Evolutionary conservation across 2,113 vertebrate genomes (phyloP), one percentile per base, ranked within the genome.

Genomic region (zebrafish (Danio rerio)): DNA sequence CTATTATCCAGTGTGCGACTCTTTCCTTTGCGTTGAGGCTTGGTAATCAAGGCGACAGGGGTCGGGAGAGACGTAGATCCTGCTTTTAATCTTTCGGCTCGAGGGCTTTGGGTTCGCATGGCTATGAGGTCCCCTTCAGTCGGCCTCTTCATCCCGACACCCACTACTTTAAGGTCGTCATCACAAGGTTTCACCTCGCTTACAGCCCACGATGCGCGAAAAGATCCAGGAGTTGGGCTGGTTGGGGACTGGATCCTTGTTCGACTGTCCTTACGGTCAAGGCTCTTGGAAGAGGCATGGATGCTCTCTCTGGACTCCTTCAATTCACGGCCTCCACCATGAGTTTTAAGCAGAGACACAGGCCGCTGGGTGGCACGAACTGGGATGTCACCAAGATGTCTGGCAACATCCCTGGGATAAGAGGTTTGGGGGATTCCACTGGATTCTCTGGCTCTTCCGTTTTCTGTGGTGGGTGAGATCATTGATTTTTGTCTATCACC

Each of bases 1-100:
- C 96, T 97, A 92, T 98, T 97, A 83, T 98, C 97, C 94, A 98
- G 88, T 7, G 96, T 98, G 84, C 96, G 96, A 88, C 97, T 98
- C 86, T 98, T 97, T 6, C 96, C 94, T 88, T 97, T 98, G 74
- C 96, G 94, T 16, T 93, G 93, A 0, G 95, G 94, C 83, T 90
- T 96, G 56, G 89, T 52, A 4, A 81, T 86, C 66, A 88, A 88
- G 10, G 65, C 89, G 0, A 86, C 81, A 0, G 93, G 91, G 5
- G 85, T 89, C 0, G 93, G 93, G 1, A 94, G 86, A 15, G 94
- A 94, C 69, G 81, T 85, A 0, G 91, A 91, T 0, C 93, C 91
- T 0, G 91, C 85, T 82, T 93, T 91, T 18, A 93, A 87, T 31
- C 92, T 92, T 20, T 95, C 96, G 47, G 94, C 93, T 88, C 94